phyloP scores from a whole-genome alignment of 1,140 invertebrate genomes.

The Drosophila tropicalis region DNA sequence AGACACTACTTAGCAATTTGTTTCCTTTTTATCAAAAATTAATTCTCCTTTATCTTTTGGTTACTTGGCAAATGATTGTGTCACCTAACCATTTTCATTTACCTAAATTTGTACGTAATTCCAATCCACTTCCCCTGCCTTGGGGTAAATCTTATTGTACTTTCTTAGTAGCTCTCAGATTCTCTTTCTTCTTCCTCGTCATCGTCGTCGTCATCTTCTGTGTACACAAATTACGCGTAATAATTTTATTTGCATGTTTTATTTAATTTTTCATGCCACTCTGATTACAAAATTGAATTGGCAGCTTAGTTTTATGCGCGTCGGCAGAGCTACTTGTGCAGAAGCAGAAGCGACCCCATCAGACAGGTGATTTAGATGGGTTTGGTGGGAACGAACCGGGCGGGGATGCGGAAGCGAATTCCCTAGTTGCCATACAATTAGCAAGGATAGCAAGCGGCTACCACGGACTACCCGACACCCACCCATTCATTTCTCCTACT shows the following conservation, averaged over 20 bases:
- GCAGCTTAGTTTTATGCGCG: conserved; percentile 75
- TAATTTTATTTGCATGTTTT: conserved; percentile 82
- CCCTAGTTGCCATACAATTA: conserved; percentile 75
- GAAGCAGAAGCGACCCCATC: background rate
- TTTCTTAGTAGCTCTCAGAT: background rate
- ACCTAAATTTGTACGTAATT: background rate
- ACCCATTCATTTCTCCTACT: conserved; percentile 1
- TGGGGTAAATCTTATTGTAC: background rate
- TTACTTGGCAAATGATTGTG: too few relatives aligned
- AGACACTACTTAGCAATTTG: too few relatives aligned
- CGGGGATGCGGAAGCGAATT: conserved; percentile 12
- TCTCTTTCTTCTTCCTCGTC: conserved; percentile 1
- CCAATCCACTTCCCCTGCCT: background rate
- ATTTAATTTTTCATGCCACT: conserved; percentile 82
- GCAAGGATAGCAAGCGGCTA: conserved; percentile 40
- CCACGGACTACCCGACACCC: background rate
- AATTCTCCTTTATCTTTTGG: too few relatives aligned
- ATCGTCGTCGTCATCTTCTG: conserved; percentile 22
- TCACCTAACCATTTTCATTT: background rate
- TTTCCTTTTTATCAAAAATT: too few relatives aligned
- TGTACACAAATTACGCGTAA: conserved; percentile 78
- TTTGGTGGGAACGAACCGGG: background rate
- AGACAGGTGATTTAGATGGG: conserved; percentile 36
- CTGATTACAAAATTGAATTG: conserved; percentile 81
- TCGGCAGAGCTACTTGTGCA: conserved; percentile 51